Conservation (phyloP, 2,888 invertebrate species). For the Caenorhabditis virilis region DNA sequence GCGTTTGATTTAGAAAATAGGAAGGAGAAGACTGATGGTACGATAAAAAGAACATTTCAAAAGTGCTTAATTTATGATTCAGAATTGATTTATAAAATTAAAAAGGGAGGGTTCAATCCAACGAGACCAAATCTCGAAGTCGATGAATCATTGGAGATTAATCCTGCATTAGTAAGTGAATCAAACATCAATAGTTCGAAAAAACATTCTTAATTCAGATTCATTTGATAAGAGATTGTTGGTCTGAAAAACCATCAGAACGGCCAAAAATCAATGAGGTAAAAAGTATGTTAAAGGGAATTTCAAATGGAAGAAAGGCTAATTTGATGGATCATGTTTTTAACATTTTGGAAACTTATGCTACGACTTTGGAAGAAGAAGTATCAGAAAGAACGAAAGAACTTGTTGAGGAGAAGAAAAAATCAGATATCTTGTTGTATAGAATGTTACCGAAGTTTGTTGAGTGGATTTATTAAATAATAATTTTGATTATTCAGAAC, state of each 20-base stretch:
- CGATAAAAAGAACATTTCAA: not conserved
- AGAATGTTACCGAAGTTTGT: conserved; percentile 56
- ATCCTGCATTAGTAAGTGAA: conserved; percentile 16
- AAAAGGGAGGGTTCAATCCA: conserved; percentile 37
- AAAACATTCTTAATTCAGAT: conserved; percentile 14
- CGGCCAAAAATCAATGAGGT: conserved; percentile 49
- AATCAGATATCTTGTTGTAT: conserved; percentile 58
- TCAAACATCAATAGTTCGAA: not conserved
- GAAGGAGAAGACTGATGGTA: conserved; percentile 43
- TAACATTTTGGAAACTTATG: conserved; percentile 57
- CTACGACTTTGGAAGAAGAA: conserved; percentile 56
- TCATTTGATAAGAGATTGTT: conserved; percentile 56
- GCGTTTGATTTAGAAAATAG: conserved; percentile 31
- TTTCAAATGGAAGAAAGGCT: conserved; percentile 34
- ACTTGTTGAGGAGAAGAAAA: conserved; percentile 63
- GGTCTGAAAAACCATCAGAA: conserved; percentile 53
- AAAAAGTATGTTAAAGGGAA: conserved; percentile 20
- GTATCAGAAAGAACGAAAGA: conserved; percentile 46
- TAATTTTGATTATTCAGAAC: conserved; percentile 7
- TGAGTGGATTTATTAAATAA: not conserved
- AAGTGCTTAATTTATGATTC: not conserved
- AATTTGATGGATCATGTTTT: conserved; percentile 65
- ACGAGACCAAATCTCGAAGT: conserved; percentile 19
- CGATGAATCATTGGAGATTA: conserved; percentile 3
- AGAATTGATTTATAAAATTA: conserved; percentile 33